A percentile compares a stretch with the other conserved stretches of the same genome.
Evolutionary conservation across 2,113 vertebrate species (phyloP).

Genomic region (Muntiacus reevesi): DNA sequence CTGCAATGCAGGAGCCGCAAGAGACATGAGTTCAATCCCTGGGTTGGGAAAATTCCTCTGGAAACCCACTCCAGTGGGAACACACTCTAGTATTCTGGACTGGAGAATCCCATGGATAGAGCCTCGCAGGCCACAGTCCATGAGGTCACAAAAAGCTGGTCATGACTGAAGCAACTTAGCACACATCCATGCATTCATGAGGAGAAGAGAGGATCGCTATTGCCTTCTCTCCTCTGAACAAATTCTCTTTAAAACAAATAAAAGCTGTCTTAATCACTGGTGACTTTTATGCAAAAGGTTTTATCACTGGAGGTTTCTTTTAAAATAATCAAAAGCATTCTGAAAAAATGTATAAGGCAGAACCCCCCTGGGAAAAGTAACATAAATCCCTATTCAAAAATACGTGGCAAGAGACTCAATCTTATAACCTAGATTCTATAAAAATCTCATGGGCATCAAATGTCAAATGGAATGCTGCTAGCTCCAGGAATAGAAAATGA

Average conservation of each 20-base stretch:
- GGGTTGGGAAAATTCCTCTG: not conserved
- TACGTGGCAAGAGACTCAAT: slow-evolving; percentile 27
- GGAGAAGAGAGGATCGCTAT: not conserved
- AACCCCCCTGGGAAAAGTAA: slow-evolving; percentile 1
- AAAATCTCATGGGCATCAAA: slow-evolving; percentile 65
- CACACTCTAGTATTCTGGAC: not conserved
- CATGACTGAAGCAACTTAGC: not conserved
- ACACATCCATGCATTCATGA: not conserved
- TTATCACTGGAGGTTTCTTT: not conserved
- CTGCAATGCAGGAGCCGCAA: not conserved
- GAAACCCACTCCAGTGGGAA: not conserved
- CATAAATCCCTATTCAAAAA: slow-evolving; percentile 38
- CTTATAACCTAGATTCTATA: slow-evolving; percentile 58
- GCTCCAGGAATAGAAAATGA: slow-evolving; percentile 46
- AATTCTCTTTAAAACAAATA: slow-evolving; percentile 29
- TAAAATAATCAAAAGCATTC: slow-evolving; percentile 39
- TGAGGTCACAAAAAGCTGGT: not conserved
- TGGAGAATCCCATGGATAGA: not conserved
- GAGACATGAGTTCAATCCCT: not conserved
- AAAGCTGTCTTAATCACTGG: not conserved
- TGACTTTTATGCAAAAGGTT: slow-evolving; percentile 14
- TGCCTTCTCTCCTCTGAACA: not conserved
- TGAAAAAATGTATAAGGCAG: slow-evolving; percentile 16
- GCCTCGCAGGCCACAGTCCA: not conserved
- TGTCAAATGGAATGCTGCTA: slow-evolving; percentile 52